A percentile compares a stretch with the other conserved stretches of the same genome.
Evolutionary conservation across 2,888 invertebrate genomes (phyloP).

Genomic region (Heteromyza rotundicornis): DNA sequence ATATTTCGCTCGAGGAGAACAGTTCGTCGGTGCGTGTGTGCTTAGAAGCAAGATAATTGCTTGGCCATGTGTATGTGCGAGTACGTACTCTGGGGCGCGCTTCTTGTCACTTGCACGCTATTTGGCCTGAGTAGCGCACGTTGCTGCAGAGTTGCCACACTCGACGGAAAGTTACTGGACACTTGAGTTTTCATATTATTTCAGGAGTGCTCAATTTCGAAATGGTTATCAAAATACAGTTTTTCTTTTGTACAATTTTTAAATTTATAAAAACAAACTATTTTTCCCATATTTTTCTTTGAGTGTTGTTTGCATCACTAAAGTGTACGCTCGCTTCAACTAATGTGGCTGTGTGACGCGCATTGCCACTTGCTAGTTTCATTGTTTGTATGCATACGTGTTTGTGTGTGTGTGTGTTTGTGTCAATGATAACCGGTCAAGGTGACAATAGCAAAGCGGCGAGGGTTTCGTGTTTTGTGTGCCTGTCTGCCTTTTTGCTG

Average conservation of each 20-base stretch:
- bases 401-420: conserved; percentile 11
- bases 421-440: conserved; percentile 26
- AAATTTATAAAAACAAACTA: no score
- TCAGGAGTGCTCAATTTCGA: no score
- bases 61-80: not conserved
- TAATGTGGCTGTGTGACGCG: not conserved
- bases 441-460: conserved; percentile 12
- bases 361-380: not conserved
- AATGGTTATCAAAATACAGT: no score
- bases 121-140: not conserved
- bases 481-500: no score
- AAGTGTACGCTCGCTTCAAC: not conserved
- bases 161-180: no score
- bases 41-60: not conserved
- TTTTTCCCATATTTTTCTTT: no score
- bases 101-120: no score
- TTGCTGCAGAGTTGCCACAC: not conserved
- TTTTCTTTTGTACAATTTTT: no score
- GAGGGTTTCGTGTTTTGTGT: no score
- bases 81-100: not conserved
- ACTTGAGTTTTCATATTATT: no score
- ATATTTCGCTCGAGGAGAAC: not conserved
- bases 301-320: not conserved
- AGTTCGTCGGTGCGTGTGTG: not conserved
- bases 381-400: not conserved